phyloP scores from a whole-genome alignment of 2,113 vertebrate species.

The Atractosteus spatula region DNA sequence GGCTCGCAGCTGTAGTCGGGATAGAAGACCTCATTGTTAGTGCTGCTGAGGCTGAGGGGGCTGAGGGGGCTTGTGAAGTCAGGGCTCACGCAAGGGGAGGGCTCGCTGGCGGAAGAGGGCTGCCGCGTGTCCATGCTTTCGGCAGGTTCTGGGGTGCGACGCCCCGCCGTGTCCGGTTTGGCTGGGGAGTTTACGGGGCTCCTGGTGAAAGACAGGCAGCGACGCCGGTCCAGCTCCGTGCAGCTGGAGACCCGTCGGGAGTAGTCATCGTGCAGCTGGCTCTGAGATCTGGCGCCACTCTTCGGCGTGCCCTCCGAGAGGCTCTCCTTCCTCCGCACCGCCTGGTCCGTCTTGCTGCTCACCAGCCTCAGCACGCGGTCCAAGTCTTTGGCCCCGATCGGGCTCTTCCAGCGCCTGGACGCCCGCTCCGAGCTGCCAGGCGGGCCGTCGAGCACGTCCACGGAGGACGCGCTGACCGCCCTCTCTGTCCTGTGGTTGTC shows the following conservation, averaged over 20 bases:
- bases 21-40: slow-evolving; percentile 49
- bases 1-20: slow-evolving; percentile 24
- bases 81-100: slow-evolving; percentile 13
- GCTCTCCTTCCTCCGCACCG: slow-evolving; percentile 56
- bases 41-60: slow-evolving; percentile 15
- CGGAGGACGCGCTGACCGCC: slow-evolving; percentile 65
- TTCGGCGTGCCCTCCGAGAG: slow-evolving; percentile 42
- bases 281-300: slow-evolving; percentile 52
- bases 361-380: slow-evolving; percentile 78
- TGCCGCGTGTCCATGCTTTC: background rate
- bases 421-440: slow-evolving; percentile 46
- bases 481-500: slow-evolving; percentile 55
- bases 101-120: slow-evolving; percentile 17
- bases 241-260: slow-evolving; percentile 78
- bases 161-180: slow-evolving; percentile 11
- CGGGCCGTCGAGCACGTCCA: slow-evolving; percentile 53
- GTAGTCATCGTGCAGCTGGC: slow-evolving; percentile 87
- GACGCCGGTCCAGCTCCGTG: slow-evolving; percentile 59
- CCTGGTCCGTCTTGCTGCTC: slow-evolving; percentile 76
- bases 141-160: slow-evolving; percentile 16
- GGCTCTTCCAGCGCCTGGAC: slow-evolving; percentile 63
- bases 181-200: slow-evolving; percentile 19
- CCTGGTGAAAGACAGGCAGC: slow-evolving; percentile 45
- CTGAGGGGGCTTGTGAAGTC: slow-evolving; percentile 23
- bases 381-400: slow-evolving; percentile 71